Conservation (phyloP, 2,113 vertebrate species). For the Mormyrus lacerda region DNA sequence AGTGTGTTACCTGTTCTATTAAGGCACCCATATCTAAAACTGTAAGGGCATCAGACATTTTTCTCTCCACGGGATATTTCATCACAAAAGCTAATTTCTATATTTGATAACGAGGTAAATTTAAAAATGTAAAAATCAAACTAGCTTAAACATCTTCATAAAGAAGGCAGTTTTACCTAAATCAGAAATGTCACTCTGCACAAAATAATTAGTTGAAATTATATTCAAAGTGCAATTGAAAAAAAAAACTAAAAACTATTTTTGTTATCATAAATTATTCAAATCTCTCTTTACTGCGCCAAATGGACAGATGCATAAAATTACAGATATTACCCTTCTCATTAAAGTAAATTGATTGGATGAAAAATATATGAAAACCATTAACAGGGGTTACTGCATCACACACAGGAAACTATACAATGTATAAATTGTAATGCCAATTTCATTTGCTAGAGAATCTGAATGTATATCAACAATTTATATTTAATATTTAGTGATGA, state of each 20-base stretch:
- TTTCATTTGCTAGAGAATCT: neutral
- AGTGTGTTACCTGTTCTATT: neutral
- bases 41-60: neutral
- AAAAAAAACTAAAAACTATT: neutral
- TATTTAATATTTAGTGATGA: neutral
- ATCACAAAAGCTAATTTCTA: neutral
- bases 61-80: neutral
- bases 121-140: neutral
- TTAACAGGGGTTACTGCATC: neutral
- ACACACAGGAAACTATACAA: neutral
- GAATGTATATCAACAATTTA: neutral
- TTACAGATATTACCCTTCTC: neutral
- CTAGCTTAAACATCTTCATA: neutral
- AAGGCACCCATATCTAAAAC: neutral
- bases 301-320: neutral
- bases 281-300: neutral
- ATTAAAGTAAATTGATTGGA: slow-evolving; percentile 7
- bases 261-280: neutral
- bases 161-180: neutral
- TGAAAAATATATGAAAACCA: neutral
- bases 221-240: neutral
- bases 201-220: neutral
- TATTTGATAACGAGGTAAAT: neutral
- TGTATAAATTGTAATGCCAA: neutral
- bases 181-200: neutral